These are phyloP conservation scores for Parascotia fuliginaria DNA, from an alignment of 2,888 invertebrate species.

Conservation along the genomic window DNA sequence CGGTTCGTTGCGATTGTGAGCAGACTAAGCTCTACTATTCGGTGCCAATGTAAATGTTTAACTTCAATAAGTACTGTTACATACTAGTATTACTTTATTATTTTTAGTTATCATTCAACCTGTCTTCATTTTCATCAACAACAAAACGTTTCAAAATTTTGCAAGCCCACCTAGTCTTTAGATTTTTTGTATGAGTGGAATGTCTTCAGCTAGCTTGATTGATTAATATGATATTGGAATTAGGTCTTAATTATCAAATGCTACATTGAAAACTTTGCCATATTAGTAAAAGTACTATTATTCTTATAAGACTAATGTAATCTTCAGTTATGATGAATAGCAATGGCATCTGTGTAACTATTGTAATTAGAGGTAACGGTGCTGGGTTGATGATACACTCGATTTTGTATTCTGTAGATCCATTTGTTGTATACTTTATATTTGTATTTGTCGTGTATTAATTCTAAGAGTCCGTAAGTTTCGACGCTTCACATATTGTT, in stretches of 20 bases:
- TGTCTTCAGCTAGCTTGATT: conserved; percentile 70
- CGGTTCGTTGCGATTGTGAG: conserved; percentile 16
- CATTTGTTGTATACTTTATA: conserved; percentile 74
- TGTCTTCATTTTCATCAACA: conserved; percentile 44
- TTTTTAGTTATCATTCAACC: conserved; percentile 41
- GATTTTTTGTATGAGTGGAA: conserved; percentile 69
- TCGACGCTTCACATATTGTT: conserved; percentile 75
- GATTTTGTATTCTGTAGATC: conserved; percentile 79
- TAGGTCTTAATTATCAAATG: conserved; percentile 73
- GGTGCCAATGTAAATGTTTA: conserved; percentile 58
- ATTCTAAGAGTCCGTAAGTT: conserved; percentile 69
- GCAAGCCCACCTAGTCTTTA: conserved; percentile 84
- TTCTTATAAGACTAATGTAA: conserved; percentile 81
- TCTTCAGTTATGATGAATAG: conserved; percentile 72
- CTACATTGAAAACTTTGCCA: conserved; percentile 86
- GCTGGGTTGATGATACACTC: conserved; percentile 82
- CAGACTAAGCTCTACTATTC: conserved; percentile 30
- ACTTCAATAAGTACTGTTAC: conserved; percentile 51
- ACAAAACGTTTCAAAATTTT: conserved; percentile 65
- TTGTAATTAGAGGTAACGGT: conserved; percentile 82
- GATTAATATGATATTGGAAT: conserved; percentile 68
- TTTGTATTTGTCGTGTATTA: conserved; percentile 76
- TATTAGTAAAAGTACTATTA: conserved; percentile 84
- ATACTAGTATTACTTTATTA: conserved; percentile 51
- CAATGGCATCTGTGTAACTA: conserved; percentile 77